A percentile compares a stretch with the other conserved stretches of the same genome.
Evolutionary conservation across 2,888 invertebrate species (phyloP).

Genomic region (Nebria salina): DNA sequence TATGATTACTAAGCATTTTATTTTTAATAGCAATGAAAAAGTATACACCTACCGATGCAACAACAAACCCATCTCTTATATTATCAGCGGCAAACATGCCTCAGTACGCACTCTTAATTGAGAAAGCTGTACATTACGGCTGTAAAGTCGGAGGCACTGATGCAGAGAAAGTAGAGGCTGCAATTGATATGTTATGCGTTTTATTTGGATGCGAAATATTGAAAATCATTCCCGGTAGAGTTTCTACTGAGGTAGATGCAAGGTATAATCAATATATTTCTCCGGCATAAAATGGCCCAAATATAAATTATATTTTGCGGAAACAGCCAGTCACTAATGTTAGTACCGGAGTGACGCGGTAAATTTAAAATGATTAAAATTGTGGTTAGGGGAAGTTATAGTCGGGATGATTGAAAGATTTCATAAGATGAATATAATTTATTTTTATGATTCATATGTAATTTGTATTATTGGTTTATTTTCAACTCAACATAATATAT

Average conservation of each 20-base stretch:
- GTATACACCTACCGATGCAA: constrained; percentile 98
- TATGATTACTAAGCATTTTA: constrained; percentile 41
- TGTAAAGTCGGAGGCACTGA: constrained; percentile 73
- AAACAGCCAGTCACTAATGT: too few species aligned
- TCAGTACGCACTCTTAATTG: constrained; percentile 89
- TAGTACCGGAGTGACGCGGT: too few species aligned
- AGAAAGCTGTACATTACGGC: constrained; percentile 91
- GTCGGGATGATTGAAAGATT: too few species aligned
- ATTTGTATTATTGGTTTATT: too few species aligned
- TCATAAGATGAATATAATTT: too few species aligned
- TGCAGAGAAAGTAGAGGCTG: constrained; percentile 80
- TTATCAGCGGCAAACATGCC: constrained; percentile 93
- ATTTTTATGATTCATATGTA: too few species aligned
- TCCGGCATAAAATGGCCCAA: not conserved
- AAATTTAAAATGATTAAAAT: too few species aligned
- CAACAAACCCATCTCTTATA: constrained; percentile 98
- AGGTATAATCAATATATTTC: constrained; percentile 66
- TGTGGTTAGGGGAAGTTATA: too few species aligned
- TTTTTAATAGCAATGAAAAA: constrained; percentile 84
- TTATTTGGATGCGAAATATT: constrained; percentile 97
- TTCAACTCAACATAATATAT: too few species aligned
- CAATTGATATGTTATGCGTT: constrained; percentile 94
- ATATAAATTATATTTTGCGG: too few species aligned
- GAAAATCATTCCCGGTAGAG: constrained; percentile 96
- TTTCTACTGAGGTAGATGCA: constrained; percentile 97